Conservation (phyloP, 2,888 invertebrate species). For the Amphipoea lucens region DNA sequence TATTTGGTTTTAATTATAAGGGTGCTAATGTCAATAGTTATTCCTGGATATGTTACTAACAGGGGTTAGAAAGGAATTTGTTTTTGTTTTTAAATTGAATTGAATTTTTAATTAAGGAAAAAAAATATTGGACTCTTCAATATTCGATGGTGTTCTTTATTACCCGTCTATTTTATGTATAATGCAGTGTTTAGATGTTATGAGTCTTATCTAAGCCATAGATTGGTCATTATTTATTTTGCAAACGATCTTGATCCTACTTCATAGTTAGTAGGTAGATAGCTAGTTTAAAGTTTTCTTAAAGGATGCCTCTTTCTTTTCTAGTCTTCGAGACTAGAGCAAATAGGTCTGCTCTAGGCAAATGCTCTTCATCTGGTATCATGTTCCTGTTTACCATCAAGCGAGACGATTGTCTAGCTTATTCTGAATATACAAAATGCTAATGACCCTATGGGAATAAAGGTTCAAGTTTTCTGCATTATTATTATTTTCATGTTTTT, state of each 20-base stretch:
- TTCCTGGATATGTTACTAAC: neutral
- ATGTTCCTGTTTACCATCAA: constrained; percentile 28
- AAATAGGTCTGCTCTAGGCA: constrained; percentile 28
- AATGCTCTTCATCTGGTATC: constrained; percentile 22
- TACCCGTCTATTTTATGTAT: too few species aligned
- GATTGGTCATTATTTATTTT: too few species aligned
- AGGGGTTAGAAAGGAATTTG: neutral
- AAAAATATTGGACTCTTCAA: too few species aligned
- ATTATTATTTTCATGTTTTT: neutral
- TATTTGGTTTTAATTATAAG: constrained; percentile 14
- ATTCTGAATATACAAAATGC: neutral
- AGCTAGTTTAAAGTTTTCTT: neutral
- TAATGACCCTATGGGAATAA: neutral
- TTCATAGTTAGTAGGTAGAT: too few species aligned
- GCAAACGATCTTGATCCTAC: neutral
- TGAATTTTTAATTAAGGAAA: too few species aligned
- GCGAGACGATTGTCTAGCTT: constrained; percentile 17
- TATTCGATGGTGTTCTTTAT: too few species aligned
- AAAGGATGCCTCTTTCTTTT: neutral
- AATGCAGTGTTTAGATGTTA: too few species aligned
- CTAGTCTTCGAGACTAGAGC: constrained; percentile 8
- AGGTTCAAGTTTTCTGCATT: neutral
- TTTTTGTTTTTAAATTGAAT: too few species aligned
- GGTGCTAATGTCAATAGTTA: neutral
- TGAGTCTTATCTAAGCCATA: too few species aligned